These are phyloP conservation scores for Escarpia spicata DNA, from an alignment of 2,888 invertebrate species.

Conservation along the genomic window DNA sequence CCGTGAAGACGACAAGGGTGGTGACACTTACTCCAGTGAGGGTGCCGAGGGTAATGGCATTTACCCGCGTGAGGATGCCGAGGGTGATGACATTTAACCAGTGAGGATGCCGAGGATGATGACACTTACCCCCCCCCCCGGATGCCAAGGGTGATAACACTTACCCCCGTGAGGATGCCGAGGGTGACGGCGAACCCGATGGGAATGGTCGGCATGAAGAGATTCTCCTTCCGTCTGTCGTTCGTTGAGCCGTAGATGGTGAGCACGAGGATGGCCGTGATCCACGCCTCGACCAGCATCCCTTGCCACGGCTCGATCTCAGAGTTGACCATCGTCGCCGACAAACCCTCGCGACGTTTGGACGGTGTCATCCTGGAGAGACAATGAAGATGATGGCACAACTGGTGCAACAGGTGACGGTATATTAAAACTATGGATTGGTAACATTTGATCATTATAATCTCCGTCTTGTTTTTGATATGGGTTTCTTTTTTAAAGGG, in stretches of 20 bases:
- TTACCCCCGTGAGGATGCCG: too few relatives aligned
- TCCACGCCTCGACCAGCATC: constrained; percentile 34
- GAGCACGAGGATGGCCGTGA: constrained; percentile 34
- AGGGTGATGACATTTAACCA: not conserved
- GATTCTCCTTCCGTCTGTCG: constrained; percentile 17
- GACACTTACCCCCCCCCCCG: not conserved
- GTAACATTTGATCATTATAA: too few relatives aligned
- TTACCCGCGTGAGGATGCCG: constrained; percentile 5
- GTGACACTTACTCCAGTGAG: not conserved
- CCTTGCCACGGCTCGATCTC: constrained; percentile 31
- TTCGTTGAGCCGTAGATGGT: constrained; percentile 35
- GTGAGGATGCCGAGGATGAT: not conserved
- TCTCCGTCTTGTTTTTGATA: too few relatives aligned
- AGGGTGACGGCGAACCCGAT: constrained; percentile 34
- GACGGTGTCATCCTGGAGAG: constrained; percentile 32
- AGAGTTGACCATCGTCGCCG: constrained; percentile 27
- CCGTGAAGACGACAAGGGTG: not conserved
- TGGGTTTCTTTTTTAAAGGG: too few relatives aligned
- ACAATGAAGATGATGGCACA: not conserved
- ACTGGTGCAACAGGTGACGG: too few relatives aligned
- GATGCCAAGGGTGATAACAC: too few relatives aligned
- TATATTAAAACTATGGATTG: too few relatives aligned
- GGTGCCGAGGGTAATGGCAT: not conserved
- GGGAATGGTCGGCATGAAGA: constrained; percentile 35
- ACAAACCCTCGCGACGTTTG: constrained; percentile 17